phyloP scores from a whole-genome alignment of 2,888 invertebrate species.

The Augiades crinisus region DNA sequence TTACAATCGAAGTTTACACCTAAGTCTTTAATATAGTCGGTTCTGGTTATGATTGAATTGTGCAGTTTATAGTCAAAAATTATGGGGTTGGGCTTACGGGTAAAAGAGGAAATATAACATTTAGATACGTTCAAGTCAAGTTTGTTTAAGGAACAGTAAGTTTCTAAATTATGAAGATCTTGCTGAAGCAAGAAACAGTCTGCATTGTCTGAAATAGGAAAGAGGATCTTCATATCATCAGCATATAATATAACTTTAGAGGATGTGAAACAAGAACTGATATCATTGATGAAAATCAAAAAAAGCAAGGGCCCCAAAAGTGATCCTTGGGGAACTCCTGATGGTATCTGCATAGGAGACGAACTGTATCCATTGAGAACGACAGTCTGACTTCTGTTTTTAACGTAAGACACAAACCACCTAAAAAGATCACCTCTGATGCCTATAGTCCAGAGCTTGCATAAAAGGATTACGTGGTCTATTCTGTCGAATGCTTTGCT shows the following conservation, averaged over 20 bases:
- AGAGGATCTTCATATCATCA: conserved; percentile 25
- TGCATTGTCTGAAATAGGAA: background rate
- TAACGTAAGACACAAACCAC: conserved; percentile 26
- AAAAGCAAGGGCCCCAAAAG: conserved; percentile 20
- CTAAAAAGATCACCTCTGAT: conserved; percentile 24
- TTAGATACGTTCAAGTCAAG: background rate
- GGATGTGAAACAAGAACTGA: conserved; percentile 2
- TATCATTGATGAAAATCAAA: conserved; percentile 16
- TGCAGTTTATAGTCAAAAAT: background rate
- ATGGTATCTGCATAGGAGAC: background rate
- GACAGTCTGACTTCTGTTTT: conserved; percentile 20
- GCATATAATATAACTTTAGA: conserved; percentile 10
- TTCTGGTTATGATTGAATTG: background rate
- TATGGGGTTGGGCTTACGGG: background rate
- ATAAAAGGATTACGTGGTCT: conserved; percentile 11
- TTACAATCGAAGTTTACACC: background rate
- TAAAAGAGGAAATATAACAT: background rate
- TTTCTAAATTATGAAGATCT: background rate
- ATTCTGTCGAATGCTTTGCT: conserved; percentile 25
- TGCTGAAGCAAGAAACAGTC: background rate
- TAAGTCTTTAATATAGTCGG: background rate
- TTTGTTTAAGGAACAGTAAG: background rate
- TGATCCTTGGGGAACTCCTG: conserved; percentile 26
- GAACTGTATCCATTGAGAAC: conserved; percentile 20
- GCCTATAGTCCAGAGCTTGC: conserved; percentile 6